A percentile compares a stretch with the other conserved stretches of the same genome.
These are phyloP conservation scores for Anabacerthia variegaticeps DNA, from an alignment of 2,797 vertebrate genomes.

Conservation along the genomic window DNA sequence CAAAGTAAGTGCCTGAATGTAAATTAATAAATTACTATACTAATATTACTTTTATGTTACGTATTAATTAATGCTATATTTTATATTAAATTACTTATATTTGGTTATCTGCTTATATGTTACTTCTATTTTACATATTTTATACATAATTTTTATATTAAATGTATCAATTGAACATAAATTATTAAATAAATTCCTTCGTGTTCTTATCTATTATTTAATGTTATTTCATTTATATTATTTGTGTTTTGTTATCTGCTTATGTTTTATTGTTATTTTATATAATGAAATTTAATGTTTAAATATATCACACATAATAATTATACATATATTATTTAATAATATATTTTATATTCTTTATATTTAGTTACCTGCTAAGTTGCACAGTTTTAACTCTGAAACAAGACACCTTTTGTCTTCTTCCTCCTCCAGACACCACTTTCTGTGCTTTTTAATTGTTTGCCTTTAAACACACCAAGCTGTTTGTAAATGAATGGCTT, in stretches of 20 bases:
- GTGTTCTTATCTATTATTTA: neutral
- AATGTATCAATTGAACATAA: neutral
- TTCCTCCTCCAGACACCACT: neutral
- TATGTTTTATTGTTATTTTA: neutral
- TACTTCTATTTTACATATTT: neutral
- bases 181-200: neutral
- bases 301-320: neutral
- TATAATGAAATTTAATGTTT: neutral
- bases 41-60: neutral
- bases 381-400: neutral
- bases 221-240: neutral
- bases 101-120: neutral
- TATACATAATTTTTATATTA: neutral
- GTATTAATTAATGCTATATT: neutral
- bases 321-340: neutral
- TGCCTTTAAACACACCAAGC: neutral
- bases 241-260: neutral
- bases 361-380: neutral
- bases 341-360: neutral
- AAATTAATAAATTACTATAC: neutral
- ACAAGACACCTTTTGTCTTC: accelerated
- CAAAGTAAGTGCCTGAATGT: neutral
- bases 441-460: neutral
- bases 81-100: neutral
- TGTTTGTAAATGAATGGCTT: neutral